Evolutionary conservation across 2,113 vertebrate genomes (phyloP).

Genomic region (Pelodiscus sinensis): DNA sequence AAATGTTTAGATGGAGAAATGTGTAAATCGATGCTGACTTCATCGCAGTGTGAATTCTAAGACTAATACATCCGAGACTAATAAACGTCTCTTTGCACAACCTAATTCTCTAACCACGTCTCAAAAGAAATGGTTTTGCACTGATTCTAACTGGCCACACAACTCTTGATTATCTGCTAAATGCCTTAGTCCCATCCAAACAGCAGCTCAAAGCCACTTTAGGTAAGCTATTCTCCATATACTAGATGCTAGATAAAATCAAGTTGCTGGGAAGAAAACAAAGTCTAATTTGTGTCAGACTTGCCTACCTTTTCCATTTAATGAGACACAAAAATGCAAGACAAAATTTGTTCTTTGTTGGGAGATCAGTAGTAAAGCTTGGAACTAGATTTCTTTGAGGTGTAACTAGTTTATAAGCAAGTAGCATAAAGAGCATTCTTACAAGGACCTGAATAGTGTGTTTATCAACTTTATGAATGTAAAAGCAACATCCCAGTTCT

Average conservation of each 20-base stretch:
- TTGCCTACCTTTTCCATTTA: not conserved
- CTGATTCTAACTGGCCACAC: not conserved
- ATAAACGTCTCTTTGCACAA: not conserved
- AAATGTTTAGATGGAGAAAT: not conserved
- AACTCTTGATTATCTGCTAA: not conserved
- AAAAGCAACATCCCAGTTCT: not conserved
- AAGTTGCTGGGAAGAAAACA: not conserved
- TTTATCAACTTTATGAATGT: constrained; percentile 28
- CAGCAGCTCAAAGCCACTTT: not conserved
- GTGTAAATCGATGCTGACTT: not conserved
- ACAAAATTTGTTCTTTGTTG: not conserved
- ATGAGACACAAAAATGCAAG: not conserved
- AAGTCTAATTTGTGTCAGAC: not conserved
- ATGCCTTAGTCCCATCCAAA: not conserved
- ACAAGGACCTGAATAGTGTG: not conserved
- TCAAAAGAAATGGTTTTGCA: not conserved
- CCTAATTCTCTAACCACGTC: not conserved
- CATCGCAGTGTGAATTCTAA: not conserved
- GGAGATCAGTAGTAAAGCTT: not conserved
- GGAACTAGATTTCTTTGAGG: not conserved
- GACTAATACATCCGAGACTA: not conserved
- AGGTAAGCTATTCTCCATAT: no score
- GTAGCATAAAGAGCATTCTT: not conserved
- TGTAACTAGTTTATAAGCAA: not conserved
- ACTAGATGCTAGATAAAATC: not conserved